These are phyloP conservation scores for Synergus japonicus DNA, from an alignment of 2,888 invertebrate species.

Conservation along the genomic window DNA sequence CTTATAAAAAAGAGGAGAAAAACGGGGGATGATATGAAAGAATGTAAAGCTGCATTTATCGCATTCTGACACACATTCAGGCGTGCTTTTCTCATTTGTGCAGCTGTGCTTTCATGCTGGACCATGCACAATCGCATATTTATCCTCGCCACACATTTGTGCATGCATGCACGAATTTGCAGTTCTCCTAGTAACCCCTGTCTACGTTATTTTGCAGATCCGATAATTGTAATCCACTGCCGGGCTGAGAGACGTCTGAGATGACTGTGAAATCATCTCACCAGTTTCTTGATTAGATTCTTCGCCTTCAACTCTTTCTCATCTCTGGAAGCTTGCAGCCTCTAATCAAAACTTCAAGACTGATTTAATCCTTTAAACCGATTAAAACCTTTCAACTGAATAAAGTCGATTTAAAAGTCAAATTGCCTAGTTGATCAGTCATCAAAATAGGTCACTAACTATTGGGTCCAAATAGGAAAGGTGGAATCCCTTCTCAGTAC, in stretches of 20 bases:
- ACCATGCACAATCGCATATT: conserved; percentile 13
- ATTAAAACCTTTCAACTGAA: background rate
- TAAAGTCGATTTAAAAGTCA: background rate
- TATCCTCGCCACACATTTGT: conserved; percentile 3
- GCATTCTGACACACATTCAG: conserved; percentile 14
- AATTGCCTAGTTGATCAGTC: background rate
- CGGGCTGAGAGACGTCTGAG: conserved; percentile 3
- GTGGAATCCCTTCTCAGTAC: background rate
- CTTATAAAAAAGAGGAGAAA: too few species aligned
- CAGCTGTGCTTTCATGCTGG: background rate
- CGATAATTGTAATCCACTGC: conserved; percentile 16
- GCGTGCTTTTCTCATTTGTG: conserved; percentile 1
- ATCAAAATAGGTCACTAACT: background rate
- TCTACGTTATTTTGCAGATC: conserved; percentile 28
- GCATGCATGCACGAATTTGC: background rate
- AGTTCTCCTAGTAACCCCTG: conserved; percentile 26
- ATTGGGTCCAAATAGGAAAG: background rate
- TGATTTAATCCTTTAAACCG: background rate
- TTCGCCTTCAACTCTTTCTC: background rate
- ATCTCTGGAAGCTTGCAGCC: background rate
- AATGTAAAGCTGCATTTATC: background rate
- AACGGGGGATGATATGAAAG: too few species aligned
- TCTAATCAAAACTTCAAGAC: conserved; percentile 1
- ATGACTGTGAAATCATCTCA: background rate
- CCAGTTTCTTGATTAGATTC: background rate